Evolutionary conservation across 2,888 invertebrate genomes (phyloP).

Genomic region (Ecdyonurus torrentis): DNA sequence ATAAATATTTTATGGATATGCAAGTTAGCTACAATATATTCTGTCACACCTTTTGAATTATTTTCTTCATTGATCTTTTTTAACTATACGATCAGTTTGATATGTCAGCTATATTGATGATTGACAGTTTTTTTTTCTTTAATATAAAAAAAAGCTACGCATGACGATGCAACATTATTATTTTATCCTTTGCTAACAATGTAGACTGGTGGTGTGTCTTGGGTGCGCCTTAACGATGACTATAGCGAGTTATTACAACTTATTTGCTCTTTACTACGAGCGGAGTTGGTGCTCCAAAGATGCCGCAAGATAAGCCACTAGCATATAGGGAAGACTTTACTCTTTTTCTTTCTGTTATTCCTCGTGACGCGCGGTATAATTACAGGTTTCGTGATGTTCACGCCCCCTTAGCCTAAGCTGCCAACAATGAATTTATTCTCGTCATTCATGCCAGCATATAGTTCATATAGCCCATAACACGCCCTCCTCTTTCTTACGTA

Average conservation of each 20-base stretch:
- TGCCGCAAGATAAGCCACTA: background rate
- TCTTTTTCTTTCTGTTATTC: background rate
- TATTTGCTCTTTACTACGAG: too few relatives aligned
- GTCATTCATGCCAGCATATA: background rate
- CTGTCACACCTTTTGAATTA: too few relatives aligned
- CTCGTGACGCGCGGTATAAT: slow-evolving; percentile 1
- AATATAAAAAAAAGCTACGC: too few relatives aligned
- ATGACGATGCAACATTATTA: background rate
- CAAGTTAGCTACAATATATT: too few relatives aligned
- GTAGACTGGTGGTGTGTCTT: background rate
- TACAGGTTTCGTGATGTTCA: background rate
- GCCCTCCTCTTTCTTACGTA: background rate
- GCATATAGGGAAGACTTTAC: background rate
- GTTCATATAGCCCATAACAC: background rate
- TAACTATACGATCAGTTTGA: too few relatives aligned
- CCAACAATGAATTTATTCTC: background rate
- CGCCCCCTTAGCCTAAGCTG: background rate
- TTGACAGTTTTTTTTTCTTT: too few relatives aligned
- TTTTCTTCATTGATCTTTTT: too few relatives aligned
- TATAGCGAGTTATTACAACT: background rate
- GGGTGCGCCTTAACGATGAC: background rate
- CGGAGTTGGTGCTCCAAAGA: background rate
- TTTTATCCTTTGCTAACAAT: background rate
- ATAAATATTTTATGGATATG: too few relatives aligned
- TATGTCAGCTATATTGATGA: too few relatives aligned